A percentile compares a stretch with the other conserved stretches of the same genome.
These are phyloP conservation scores for Gymnothorax reevesii DNA, from an alignment of 2,797 vertebrate genomes.

Conservation along the genomic window DNA sequence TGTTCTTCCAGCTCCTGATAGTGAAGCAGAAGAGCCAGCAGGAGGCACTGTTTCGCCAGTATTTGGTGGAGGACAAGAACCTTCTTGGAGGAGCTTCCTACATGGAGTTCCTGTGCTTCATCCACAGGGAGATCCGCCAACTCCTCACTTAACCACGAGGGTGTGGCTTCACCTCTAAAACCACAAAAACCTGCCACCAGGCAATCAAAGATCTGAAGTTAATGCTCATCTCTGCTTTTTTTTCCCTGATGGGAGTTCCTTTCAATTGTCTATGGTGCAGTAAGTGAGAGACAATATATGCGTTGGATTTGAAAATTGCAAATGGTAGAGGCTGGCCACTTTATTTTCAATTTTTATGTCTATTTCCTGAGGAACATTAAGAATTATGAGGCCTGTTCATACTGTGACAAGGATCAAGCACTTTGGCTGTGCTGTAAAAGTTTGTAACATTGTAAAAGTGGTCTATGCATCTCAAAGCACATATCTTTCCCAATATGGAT, in stretches of 20 bases:
- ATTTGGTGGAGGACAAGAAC: conserved; percentile 92
- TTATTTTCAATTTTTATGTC: too few relatives aligned
- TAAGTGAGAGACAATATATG: too few relatives aligned
- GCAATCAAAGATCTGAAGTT: not conserved
- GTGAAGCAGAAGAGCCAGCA: conserved; percentile 88
- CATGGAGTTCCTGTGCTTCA: conserved; percentile 90
- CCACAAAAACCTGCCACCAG: not conserved
- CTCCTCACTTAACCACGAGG: conserved; percentile 83
- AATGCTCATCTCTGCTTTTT: not conserved
- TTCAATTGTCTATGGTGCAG: not conserved
- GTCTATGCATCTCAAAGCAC: not conserved
- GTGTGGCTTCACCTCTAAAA: not conserved
- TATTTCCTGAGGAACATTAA: too few relatives aligned
- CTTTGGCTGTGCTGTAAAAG: too few relatives aligned
- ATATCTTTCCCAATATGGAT: not conserved
- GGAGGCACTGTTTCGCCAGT: conserved; percentile 87
- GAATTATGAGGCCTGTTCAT: too few relatives aligned
- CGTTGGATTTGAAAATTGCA: too few relatives aligned
- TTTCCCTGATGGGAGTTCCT: not conserved
- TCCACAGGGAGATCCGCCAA: conserved; percentile 92
- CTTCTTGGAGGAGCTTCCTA: conserved; percentile 88
- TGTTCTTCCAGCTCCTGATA: conserved; percentile 76
- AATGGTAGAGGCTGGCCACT: too few relatives aligned
- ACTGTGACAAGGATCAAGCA: too few relatives aligned
- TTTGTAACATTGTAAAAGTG: not conserved